These are phyloP conservation scores for Epicampocera succincta DNA, from an alignment of 2,888 invertebrate genomes.

Conservation along the genomic window DNA sequence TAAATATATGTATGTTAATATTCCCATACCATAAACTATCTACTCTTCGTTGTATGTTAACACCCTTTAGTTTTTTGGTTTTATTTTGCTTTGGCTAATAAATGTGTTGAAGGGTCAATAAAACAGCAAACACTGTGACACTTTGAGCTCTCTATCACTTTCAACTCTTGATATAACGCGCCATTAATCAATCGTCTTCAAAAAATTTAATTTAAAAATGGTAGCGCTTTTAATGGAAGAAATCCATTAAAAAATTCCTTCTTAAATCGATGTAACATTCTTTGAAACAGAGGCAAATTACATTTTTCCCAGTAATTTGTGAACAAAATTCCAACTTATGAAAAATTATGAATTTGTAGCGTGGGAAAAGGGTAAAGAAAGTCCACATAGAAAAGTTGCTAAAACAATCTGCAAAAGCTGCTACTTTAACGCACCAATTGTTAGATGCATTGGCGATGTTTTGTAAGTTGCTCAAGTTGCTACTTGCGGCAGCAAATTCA, in stretches of 20 bases:
- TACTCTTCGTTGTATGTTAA: too few species aligned
- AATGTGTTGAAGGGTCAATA: too few species aligned
- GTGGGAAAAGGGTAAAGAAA: slow-evolving; percentile 68
- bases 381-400: slow-evolving; percentile 37
- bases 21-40: too few species aligned
- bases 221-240: too few species aligned
- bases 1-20: too few species aligned
- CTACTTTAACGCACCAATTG: slow-evolving; percentile 47
- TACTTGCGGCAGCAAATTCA: slow-evolving; percentile 47
- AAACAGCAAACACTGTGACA: too few species aligned
- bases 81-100: too few species aligned
- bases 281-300: slow-evolving; percentile 44
- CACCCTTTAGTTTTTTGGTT: too few species aligned
- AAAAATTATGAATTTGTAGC: slow-evolving; percentile 66
- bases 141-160: too few species aligned
- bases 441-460: slow-evolving; percentile 17
- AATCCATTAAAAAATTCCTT: background rate
- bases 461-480: slow-evolving; percentile 32
- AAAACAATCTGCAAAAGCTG: slow-evolving; percentile 37
- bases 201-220: too few species aligned
- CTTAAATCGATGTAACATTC: slow-evolving; percentile 30
- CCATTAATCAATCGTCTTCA: too few species aligned
- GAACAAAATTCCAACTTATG: slow-evolving; percentile 5
- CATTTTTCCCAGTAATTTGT: slow-evolving; percentile 25
- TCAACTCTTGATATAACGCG: too few species aligned